Base-by-base conservation (phyloP, 2,797 vertebrate species). In the Acomys russatus region DNA sequence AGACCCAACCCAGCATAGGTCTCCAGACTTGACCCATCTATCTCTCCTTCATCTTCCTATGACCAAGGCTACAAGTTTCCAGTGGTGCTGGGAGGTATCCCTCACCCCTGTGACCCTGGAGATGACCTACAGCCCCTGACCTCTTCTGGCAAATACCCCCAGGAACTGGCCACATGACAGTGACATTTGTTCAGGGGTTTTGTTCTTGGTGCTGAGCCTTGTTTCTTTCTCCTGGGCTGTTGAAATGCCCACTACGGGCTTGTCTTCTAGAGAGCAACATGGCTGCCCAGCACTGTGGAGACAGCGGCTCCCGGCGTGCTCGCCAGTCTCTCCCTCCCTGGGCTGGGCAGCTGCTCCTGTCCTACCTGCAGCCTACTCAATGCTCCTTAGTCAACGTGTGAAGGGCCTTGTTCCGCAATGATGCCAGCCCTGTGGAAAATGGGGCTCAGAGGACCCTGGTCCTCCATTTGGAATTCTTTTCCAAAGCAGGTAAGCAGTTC, bases 271-370 rank as follows among this genome's bases (percentile, higher is more conserved):
- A 9, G 63, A 49, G 5, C 10, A 8, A 4, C 18, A 51, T 64
- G 33, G 23, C 23, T 28, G 23, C 38, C 1, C 23, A 28, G 54
- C 5, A 1, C 68, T 82, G 51, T 33, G 4, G 8, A 38, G 54
- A 61, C 17, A 1, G 2, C 14, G 15, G 18, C 10, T 73, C 30
- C 10, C 1, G 51, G 20, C 0, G 0, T 1, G 0, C 1, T 9
- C 66, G 68, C 23, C 18, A 18, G 25, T 56, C 30, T 35, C 66
- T 20, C 35, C 56, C 28, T 90, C 25, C 49, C 15, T 2, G 23
- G 15, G 7, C 82, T 44, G 64, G 56, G 38, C 25, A 35, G 6
- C 61, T 4, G 1, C 18, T 66, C 30, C 74, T 78, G 30, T 9
- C 3, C 7, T 2, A 25, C 11, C 33, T 15, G 3, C 5, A 23